Evolutionary conservation across 2,888 invertebrate genomes (phyloP), one percentile per base, ranked within the genome.

Genomic region (Caenorhabditis sp.): DNA sequence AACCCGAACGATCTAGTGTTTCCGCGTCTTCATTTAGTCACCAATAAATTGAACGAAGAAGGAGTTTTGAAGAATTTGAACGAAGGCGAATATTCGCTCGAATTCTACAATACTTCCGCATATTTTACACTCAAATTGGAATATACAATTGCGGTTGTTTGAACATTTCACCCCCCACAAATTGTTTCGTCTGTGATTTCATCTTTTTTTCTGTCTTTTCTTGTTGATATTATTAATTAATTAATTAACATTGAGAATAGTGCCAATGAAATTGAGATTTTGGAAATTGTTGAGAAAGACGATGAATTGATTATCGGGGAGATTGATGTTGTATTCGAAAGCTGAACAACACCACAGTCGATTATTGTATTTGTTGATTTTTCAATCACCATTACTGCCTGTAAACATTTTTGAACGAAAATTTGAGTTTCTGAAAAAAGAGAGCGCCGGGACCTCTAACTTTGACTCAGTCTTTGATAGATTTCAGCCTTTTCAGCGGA

Each of bases 111-210:
- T 63, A 27, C 66, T 10, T 69, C 69, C 61, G 72, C 64, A 21
- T 80, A 80, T 63, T 82, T 82, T 64, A 79, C 81, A n/a, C 54
- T 79, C 5, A 80, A 82, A 61, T 50, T 82, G 24, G 81, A 82
- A 60, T 82, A 82, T 55, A 60, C 76, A 23, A 62, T 74, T 24
- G 66, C 69, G 17, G 62, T 73, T 60, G 59, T 64, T 27, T 73
- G 49, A 58, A 14, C 31, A 23, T 62, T 62, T 27, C 19, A n/a
- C n/a, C 17, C 19, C n/a, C n/a, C n/a, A n/a, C n/a, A n/a, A n/a
- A n/a, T n/a, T n/a, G n/a, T n/a, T n/a, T n/a, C n/a, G n/a, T n/a
- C n/a, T n/a, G n/a, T n/a, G 17, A 19, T n/a, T n/a, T 4, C 21
- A 19, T 3, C 3, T 51, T 51, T 19, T 17, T 23, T 21, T 26